Base-by-base conservation (phyloP, 2,888 invertebrate genomes). In the Dione vanillae region DNA sequence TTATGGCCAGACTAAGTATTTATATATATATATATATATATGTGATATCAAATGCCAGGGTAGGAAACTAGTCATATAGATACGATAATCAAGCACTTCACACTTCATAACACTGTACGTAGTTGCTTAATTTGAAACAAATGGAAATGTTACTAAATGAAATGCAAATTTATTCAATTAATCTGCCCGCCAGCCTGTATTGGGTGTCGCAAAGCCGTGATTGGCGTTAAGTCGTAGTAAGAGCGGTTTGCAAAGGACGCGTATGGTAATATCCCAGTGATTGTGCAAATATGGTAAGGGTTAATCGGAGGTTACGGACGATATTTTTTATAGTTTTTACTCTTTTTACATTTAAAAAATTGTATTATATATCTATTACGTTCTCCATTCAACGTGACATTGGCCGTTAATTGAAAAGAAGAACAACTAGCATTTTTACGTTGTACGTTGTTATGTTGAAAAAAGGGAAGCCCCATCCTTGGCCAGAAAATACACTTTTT, bases 101-200 rank as follows among this genome's bases (percentile, higher is more conserved):
- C 62, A 68, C 62, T 68, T 62, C 61, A 68, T 68, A 67, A 67
- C 69, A 56, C 69, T 54, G 35, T 65, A 65, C 65, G 65, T 58
- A 69, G 68, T 68, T 52, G 47, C 47, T 85, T 90, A 89, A 90
- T 90, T 83, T 82, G 86, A 86, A 90, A 91, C 87, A 90, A 91
- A 92, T 91, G 89, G 86, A 87, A 89, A 90, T 91, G 90, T 90
- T 80, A 82, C 82, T 80, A 80, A 82, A 89, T 90, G 83, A 83
- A 82, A 92, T 92, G 92, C 90, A 92, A 92, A 92, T 92, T 89
- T 92, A 92, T 92, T 92, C 92, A 91, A 92, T 92, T 91, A 92
- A 93, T 91, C 87, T 85, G 74, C 80, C 86, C 82, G 84, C 83
- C 87, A 81, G 87, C 79, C 87, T 87, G 89, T 90, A 89, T 88